Evolutionary conservation across 2,113 vertebrate species (phyloP).

Genomic region (Alosa alosa): DNA sequence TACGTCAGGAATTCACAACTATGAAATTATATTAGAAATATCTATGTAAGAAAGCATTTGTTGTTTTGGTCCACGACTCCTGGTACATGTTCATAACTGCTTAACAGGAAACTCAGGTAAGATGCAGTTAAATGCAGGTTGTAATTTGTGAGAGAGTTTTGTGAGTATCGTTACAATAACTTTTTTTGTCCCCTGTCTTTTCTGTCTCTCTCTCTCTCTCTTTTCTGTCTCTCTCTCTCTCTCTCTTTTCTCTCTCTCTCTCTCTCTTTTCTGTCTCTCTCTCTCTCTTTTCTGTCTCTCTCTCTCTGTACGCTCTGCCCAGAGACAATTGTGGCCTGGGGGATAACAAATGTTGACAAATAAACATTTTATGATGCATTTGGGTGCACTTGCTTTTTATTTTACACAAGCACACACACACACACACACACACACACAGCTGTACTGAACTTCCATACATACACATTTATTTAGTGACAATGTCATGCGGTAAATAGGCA

Average conservation of each 20-base stretch:
- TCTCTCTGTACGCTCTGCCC: background rate
- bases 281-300: background rate
- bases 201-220: background rate
- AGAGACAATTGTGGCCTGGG: background rate
- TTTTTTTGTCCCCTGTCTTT: background rate
- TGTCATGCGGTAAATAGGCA: too few relatives aligned
- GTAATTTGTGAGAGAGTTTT: background rate
- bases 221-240: background rate
- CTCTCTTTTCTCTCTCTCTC: background rate
- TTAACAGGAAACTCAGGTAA: background rate
- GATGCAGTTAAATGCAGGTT: background rate
- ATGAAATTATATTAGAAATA: background rate
- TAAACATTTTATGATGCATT: constrained; percentile 13
- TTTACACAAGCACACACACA: background rate
- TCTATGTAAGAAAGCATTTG: background rate
- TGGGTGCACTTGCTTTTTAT: background rate
- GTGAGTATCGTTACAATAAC: background rate
- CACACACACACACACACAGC: constrained; percentile 22
- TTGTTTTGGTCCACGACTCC: background rate
- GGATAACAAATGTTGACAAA: background rate
- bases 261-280: too few relatives aligned
- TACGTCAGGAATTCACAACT: background rate
- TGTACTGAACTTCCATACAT: background rate
- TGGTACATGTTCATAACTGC: background rate
- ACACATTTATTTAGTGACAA: background rate